Conservation (phyloP, 37 sponge, comb jelly and placozoan species). For the Trichoplax adhaerens region DNA sequence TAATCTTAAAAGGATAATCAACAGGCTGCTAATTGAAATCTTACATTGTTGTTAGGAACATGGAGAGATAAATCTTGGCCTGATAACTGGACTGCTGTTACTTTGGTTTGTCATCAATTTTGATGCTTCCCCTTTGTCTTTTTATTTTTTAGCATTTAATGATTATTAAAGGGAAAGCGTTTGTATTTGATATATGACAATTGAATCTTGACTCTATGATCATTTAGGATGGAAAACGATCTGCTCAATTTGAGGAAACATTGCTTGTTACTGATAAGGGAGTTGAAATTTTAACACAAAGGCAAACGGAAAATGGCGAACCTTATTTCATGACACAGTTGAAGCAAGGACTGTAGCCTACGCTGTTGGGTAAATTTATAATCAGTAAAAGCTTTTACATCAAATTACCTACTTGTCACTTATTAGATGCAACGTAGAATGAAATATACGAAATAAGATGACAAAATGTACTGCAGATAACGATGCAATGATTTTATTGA, state of each 20-base stretch:
- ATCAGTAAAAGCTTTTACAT: too few relatives aligned
- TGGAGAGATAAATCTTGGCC: slow-evolving; percentile 91
- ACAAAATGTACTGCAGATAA: too few relatives aligned
- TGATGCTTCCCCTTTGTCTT: neutral
- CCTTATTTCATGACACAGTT: slow-evolving; percentile 65
- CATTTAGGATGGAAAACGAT: slow-evolving; percentile 67
- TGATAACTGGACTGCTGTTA: slow-evolving; percentile 84
- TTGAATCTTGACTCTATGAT: neutral
- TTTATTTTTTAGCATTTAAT: too few relatives aligned
- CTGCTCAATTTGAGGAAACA: slow-evolving; percentile 95
- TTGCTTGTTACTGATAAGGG: slow-evolving; percentile 87
- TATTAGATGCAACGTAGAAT: too few relatives aligned
- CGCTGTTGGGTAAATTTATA: too few relatives aligned
- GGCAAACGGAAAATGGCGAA: slow-evolving; percentile 52
- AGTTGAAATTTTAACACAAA: slow-evolving; percentile 64
- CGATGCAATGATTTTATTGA: too few relatives aligned
- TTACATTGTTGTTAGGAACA: slow-evolving; percentile 13
- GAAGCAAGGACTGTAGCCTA: too few relatives aligned
- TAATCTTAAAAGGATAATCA: neutral
- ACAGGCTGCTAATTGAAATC: too few relatives aligned
- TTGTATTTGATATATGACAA: neutral
- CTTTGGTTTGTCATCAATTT: slow-evolving; percentile 27
- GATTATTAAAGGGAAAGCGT: too few relatives aligned
- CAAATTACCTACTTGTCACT: too few relatives aligned
- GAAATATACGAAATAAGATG: too few relatives aligned